Conservation (phyloP, 2,888 invertebrate genomes). For the Nasonia oneida region DNA sequence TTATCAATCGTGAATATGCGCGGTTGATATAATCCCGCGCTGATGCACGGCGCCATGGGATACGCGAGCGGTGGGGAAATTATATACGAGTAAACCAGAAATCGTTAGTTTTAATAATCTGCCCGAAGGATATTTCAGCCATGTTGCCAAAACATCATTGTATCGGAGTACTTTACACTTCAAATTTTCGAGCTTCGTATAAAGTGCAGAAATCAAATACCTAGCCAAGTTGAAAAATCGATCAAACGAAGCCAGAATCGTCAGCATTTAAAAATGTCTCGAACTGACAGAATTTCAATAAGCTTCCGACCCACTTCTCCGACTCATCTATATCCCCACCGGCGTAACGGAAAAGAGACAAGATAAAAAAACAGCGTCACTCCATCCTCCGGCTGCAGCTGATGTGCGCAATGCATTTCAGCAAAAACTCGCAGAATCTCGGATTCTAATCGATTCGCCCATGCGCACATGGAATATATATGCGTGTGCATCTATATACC, state of each 20-base stretch:
- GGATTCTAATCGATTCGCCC: constrained; percentile 7
- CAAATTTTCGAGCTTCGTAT: too few species aligned
- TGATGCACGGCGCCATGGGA: not conserved
- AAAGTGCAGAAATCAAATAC: too few species aligned
- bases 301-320: constrained; percentile 2
- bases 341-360: not conserved
- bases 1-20: not conserved
- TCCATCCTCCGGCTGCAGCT: not conserved
- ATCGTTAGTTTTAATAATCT: too few species aligned
- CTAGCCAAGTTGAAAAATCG: too few species aligned
- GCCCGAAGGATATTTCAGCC: not conserved
- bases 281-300: constrained; percentile 4
- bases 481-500: not conserved
- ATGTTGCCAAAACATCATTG: too few species aligned
- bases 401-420: not conserved
- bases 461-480: not conserved
- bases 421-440: not conserved
- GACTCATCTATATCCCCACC: not conserved
- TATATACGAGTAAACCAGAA: too few species aligned
- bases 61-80: not conserved
- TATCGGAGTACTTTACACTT: too few species aligned
- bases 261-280: not conserved
- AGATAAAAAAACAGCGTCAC: not conserved
- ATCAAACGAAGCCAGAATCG: not conserved
- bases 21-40: not conserved